Evolutionary conservation across 2,797 vertebrate genomes (phyloP), one percentile per base, ranked within the genome.

Genomic region (Sphenopsis melanotis): DNA sequence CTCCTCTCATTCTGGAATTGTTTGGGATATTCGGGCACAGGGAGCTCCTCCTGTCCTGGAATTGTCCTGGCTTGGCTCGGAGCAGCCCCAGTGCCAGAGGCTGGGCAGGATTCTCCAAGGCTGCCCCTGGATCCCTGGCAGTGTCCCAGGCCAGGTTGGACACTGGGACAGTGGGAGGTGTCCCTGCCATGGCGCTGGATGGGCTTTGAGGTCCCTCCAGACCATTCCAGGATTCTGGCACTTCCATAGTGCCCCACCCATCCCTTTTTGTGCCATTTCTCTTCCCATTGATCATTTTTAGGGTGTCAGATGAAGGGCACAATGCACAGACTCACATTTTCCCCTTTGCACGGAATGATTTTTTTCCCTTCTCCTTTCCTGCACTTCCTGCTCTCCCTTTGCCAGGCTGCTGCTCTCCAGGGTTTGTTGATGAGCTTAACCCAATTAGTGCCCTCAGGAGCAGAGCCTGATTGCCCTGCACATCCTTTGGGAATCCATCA

Each of bases 401-500:
- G 16, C 30, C 83, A 78, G 76, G 56, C 91, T 83, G 87, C 82
- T 53, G 87, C 47, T 96, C 50, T 5, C 61, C 23, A 71, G 44
- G 77, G 32, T 87, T 96, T 79, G 57, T 70, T 79, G 59, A 66
- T 86, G 72, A 94, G 72, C 57, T 86, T 94, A 96, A 96, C 88
- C 88, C 87, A 89, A 96, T 97, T 93, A 95, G 4, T 92, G 92
- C 39, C 86, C 84, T 92, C 47, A 24, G 94, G 91, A 94, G 27
- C 88, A 94, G 65, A 69, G 91, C 78, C 89, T 95, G 92, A 92
- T 77, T 93, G 12, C 72, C 76, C 75, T 34, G 34, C 72, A 66
- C 93, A 94, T 97, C 96, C 96, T 79, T 79, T 92, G 21, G 66
- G 56, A 14, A 94, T 96, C 88, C 89, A 76, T 93, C 95, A 96